Conservation (phyloP, 1,140 invertebrate genomes). For the Penaeus vannamei region DNA sequence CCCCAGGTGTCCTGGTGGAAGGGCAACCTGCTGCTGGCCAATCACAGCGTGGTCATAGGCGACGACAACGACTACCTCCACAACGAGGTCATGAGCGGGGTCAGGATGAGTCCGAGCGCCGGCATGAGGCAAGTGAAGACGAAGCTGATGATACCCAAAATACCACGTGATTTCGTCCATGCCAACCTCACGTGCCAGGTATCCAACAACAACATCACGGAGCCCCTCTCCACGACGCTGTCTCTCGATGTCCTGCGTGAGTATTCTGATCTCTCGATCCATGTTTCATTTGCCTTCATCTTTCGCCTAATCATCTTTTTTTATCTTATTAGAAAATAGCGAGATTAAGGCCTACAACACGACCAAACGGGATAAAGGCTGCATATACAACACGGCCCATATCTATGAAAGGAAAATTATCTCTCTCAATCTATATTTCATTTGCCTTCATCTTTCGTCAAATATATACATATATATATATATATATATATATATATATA, state of each 20-base stretch:
- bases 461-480: too few species aligned
- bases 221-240: conserved; percentile 10
- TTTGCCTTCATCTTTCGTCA: too few species aligned
- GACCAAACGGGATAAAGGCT: too few species aligned
- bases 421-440: too few species aligned
- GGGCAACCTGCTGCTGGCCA: background rate
- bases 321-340: too few species aligned
- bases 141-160: conserved; percentile 4
- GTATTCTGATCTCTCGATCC: background rate
- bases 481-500: too few species aligned
- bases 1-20: background rate
- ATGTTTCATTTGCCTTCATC: too few species aligned
- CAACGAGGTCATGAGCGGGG: background rate
- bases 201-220: conserved; percentile 4
- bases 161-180: background rate
- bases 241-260: background rate
- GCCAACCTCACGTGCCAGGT: conserved; percentile 24
- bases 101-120: background rate
- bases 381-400: too few species aligned
- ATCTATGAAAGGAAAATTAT: too few species aligned
- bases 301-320: too few species aligned
- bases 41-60: background rate
- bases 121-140: background rate
- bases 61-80: background rate
- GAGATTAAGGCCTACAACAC: too few species aligned